Evolutionary conservation across 2,797 vertebrate species (phyloP).

Genomic region (Brotogeris chrysoptera): DNA sequence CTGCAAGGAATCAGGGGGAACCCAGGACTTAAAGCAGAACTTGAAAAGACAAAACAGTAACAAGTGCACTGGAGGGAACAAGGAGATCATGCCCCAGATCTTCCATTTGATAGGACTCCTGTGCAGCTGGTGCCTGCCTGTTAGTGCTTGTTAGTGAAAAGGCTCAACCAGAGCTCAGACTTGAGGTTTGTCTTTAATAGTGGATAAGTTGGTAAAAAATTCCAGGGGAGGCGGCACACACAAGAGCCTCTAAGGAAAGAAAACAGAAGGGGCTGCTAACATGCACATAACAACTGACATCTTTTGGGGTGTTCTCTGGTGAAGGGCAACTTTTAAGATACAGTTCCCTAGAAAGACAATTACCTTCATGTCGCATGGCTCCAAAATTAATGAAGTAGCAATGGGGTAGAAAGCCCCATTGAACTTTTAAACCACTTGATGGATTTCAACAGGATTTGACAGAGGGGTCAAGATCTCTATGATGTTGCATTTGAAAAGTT

Average conservation of each 20-base stretch:
- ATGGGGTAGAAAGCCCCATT: neutral
- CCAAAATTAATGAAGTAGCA: neutral
- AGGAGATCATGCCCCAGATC: neutral
- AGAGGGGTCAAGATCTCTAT: neutral
- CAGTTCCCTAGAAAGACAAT: neutral
- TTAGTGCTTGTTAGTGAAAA: neutral
- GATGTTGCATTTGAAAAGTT: neutral
- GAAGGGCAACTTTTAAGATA: neutral
- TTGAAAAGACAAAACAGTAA: neutral
- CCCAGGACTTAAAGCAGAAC: neutral
- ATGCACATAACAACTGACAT: neutral
- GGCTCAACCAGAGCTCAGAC: neutral
- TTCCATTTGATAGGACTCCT: neutral
- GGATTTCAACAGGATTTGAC: neutral
- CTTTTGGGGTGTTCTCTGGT: neutral
- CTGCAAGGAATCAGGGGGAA: neutral
- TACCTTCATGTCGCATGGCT: neutral
- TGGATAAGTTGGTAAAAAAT: slow-evolving; percentile 13
- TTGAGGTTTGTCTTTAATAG: neutral
- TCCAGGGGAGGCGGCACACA: neutral
- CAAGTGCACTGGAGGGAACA: neutral
- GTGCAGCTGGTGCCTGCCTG: neutral
- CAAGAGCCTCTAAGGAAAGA: neutral
- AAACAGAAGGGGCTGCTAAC: neutral
- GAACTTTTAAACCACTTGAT: neutral